These are phyloP conservation scores for Orchestes rusci DNA, from an alignment of 2,888 invertebrate species.

Conservation along the genomic window DNA sequence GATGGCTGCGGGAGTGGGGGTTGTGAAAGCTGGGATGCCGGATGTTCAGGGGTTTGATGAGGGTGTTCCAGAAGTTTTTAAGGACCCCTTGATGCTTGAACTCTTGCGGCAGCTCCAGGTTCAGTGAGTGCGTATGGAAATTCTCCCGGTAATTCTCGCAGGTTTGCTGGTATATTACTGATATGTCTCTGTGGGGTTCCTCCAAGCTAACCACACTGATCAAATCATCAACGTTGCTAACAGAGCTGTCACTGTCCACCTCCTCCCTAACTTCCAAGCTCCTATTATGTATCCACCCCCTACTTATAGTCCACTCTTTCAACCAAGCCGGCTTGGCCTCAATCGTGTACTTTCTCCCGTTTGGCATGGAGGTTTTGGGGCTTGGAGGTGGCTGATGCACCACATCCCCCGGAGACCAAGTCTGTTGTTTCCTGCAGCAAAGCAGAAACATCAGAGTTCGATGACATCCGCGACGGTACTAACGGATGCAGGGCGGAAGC, in stretches of 20 bases:
- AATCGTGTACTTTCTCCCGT: conserved; percentile 14
- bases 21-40: no score
- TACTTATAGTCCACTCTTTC: conserved; percentile 45
- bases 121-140: conserved; percentile 27
- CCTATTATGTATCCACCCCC: conserved; percentile 43
- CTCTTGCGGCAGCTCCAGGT: neutral
- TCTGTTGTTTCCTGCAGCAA: no score
- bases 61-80: no score
- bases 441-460: no score
- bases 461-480: no score
- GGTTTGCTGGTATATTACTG: conserved; percentile 33
- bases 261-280: conserved; percentile 21
- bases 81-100: no score
- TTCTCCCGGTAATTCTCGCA: conserved; percentile 39
- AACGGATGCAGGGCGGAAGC: no score
- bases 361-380: conserved; percentile 2
- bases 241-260: conserved; percentile 25
- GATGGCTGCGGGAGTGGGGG: conserved; percentile 3
- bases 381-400: neutral
- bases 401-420: no score
- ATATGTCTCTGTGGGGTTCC: conserved; percentile 22
- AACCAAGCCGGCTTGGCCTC: conserved; percentile 38
- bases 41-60: no score
- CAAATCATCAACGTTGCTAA: conserved; percentile 40
- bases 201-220: conserved; percentile 32